phyloP scores from a whole-genome alignment of 2,113 vertebrate genomes.

The Phyllostomus hastatus region DNA sequence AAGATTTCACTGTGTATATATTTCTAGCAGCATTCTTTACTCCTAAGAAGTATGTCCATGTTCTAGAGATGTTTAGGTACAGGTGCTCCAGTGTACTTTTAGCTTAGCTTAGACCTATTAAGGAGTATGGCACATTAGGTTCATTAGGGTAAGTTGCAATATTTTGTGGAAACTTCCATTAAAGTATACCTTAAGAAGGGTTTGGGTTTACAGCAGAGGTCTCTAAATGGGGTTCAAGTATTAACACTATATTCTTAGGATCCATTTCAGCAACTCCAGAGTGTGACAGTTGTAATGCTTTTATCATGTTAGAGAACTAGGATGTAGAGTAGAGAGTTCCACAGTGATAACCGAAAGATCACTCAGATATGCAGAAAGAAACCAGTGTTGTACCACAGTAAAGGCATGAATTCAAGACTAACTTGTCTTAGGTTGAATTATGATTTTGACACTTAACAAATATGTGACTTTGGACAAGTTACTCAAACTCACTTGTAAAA shows the following conservation, averaged over 20 bases:
- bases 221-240: neutral
- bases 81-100: neutral
- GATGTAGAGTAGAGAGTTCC: neutral
- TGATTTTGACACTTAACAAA: neutral
- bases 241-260: neutral
- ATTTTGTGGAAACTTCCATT: neutral
- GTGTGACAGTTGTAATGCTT: neutral
- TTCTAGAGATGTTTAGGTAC: neutral
- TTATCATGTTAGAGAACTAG: neutral
- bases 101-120: neutral
- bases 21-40: neutral
- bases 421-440: neutral
- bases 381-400: neutral
- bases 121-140: neutral
- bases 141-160: neutral
- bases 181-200: neutral
- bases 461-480: neutral
- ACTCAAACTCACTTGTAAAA: neutral
- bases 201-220: neutral
- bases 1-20: neutral
- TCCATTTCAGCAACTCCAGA: neutral
- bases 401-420: neutral
- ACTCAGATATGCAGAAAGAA: neutral
- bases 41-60: neutral
- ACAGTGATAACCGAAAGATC: neutral